Base-by-base conservation (phyloP, 1,140 invertebrate species). In the Diabrotica virgifera region DNA sequence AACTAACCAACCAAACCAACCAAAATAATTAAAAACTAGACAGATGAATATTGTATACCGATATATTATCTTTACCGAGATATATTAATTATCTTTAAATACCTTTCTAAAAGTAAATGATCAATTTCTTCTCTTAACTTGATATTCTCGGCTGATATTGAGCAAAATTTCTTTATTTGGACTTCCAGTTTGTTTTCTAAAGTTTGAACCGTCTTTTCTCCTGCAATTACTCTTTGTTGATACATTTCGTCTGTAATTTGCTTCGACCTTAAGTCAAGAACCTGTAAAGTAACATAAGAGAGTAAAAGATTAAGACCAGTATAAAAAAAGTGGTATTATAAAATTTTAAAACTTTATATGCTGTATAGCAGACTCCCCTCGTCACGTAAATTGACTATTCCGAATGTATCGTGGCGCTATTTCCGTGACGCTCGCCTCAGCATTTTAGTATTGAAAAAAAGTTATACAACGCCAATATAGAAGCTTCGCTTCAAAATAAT, bases 51-150 rank as follows among this genome's bases (percentile, higher is more conserved):
- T 1, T 24, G 24, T 2, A 24, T 24, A 24, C 4, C 24, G 24
- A 24, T 24, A 24, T 2, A 24, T 24, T 24, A 24, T 24, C 1
- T 24, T 2, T 8, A 46, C n/a, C n/a, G 8, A 46, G 40, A 8
- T 46, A 46, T 46, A 46, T 6, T n/a, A 46, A 46, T 46, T 46
- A 6, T 46, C n/a, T 24, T 24, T 4, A 24, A 51, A 51, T 14
- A 59, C 59, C 59, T 61, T 77, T 94, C 91, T 55, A 89, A 87
- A 0, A 94, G 74, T 53, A 94, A 80, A 69, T 88, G 85, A 68
- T 94, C 88, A 37, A 95, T 94, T 67, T 92, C 87, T 6, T 89
- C 82, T 51, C 92, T 80, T 70, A 93, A 80, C 66, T 84, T 85
- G 24, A 84, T 80, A 77, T 94, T 95, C 38, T 89, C 85, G 8